Evolutionary conservation across 2,797 vertebrate species (phyloP).

Genomic region (Sebastiscus tertius): DNA sequence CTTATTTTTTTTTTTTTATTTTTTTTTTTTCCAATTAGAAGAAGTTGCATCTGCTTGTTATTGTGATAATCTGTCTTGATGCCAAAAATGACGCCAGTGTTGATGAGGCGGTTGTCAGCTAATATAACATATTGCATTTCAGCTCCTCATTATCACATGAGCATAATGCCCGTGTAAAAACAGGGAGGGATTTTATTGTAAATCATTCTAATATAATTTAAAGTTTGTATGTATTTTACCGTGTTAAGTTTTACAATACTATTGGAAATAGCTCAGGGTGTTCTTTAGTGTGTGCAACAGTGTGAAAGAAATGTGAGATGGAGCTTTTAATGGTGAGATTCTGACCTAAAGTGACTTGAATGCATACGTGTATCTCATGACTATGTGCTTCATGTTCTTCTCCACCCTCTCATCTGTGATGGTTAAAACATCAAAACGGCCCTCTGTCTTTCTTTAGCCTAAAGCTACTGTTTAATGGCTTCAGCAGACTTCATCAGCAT

Average conservation of each 20-base stretch:
- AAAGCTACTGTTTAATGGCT: slow-evolving; percentile 87
- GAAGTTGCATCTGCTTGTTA: not conserved
- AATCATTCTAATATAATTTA: slow-evolving; percentile 10
- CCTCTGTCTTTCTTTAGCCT: slow-evolving; percentile 82
- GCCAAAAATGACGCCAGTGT: not conserved
- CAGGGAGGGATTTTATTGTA: not conserved
- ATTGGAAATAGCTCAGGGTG: not conserved
- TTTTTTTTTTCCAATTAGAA: not conserved
- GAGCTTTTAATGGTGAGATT: slow-evolving; percentile 49
- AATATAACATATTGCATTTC: not conserved
- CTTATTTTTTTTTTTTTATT: too few species aligned
- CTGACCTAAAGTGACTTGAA: slow-evolving; percentile 63
- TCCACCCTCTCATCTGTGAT: slow-evolving; percentile 78
- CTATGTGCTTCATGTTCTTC: slow-evolving; percentile 65
- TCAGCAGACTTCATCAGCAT: slow-evolving; percentile 84
- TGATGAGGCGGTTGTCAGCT: not conserved
- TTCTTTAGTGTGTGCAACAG: slow-evolving; percentile 10
- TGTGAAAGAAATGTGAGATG: slow-evolving; percentile 18
- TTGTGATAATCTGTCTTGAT: not conserved
- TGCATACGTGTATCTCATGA: slow-evolving; percentile 68
- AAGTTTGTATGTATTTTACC: not conserved
- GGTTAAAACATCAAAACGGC: slow-evolving; percentile 86
- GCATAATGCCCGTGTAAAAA: not conserved
- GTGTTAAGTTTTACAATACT: not conserved
- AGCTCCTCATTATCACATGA: not conserved